These are phyloP conservation scores for Erethizon dorsatum DNA, from an alignment of 2,797 vertebrate genomes.

Conservation along the genomic window DNA sequence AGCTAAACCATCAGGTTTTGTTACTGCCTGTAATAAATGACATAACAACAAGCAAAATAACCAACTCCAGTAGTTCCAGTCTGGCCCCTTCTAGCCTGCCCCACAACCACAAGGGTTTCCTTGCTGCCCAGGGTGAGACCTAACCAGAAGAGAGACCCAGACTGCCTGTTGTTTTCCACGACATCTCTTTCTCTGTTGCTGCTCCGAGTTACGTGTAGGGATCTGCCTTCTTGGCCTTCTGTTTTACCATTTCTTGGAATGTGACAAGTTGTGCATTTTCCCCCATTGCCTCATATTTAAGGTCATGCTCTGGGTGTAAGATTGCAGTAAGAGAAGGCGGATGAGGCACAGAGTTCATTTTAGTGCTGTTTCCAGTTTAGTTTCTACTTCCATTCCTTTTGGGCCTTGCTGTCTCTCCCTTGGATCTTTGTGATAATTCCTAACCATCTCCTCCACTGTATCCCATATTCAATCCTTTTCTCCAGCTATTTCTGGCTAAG, in stretches of 20 bases:
- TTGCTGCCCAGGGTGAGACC: fast-evolving
- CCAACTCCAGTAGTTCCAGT: neutral
- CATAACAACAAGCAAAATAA: neutral
- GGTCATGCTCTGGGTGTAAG: fast-evolving
- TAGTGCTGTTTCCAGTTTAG: fast-evolving
- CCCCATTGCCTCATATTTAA: neutral
- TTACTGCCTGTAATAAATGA: no score
- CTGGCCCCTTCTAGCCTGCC: no score
- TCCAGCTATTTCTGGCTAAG: neutral
- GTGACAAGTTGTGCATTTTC: neutral
- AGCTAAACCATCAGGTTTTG: neutral
- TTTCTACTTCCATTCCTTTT: neutral
- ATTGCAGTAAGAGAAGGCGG: neutral
- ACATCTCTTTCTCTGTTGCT: neutral
- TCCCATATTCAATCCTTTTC: neutral
- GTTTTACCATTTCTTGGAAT: fast-evolving
- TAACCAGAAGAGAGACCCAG: neutral
- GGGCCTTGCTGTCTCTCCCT: neutral
- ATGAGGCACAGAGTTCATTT: no score
- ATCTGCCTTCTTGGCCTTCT: fast-evolving
- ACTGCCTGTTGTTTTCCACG: fast-evolving
- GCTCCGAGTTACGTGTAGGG: fast-evolving
- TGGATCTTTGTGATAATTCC: neutral
- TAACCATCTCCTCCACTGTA: neutral
- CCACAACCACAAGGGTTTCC: neutral